phyloP scores from a whole-genome alignment of 2,888 invertebrate genomes.

The Drosophila peninsularis region DNA sequence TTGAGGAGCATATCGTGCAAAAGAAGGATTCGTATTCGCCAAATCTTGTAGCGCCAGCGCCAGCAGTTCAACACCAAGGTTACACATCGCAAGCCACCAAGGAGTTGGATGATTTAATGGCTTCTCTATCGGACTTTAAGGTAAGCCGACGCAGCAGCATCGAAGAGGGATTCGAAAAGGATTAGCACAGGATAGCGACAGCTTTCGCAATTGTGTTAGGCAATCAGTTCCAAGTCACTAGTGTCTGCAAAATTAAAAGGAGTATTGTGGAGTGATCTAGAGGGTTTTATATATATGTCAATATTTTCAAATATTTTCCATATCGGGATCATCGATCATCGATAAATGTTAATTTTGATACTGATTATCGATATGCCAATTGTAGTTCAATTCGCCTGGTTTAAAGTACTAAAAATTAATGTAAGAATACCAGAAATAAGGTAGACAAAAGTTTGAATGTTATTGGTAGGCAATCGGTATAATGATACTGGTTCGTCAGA shows the following conservation, averaged over 20 bases:
- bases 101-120: slow-evolving; percentile 98
- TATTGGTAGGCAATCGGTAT: background rate
- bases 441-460: background rate
- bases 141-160: slow-evolving; percentile 85
- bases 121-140: slow-evolving; percentile 97
- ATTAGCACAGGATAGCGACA: too few species aligned
- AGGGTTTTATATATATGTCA: too few species aligned
- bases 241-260: too few species aligned
- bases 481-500: background rate
- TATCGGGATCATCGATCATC: background rate
- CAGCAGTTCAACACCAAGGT: slow-evolving; percentile 51
- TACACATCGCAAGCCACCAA: slow-evolving; percentile 94
- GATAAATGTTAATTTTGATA: background rate
- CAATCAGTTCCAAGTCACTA: too few species aligned
- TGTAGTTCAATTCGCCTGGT: background rate
- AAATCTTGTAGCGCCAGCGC: slow-evolving; percentile 59
- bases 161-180: background rate
- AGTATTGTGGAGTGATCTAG: background rate
- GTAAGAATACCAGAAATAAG: too few species aligned
- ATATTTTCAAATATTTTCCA: background rate
- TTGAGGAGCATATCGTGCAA: slow-evolving; percentile 83
- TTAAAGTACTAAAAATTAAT: background rate
- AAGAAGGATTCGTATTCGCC: slow-evolving; percentile 81
- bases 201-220: too few species aligned
- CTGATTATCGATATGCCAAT: background rate